Conservation (phyloP, 2,113 vertebrate species). For the Etheostoma cragini region DNA sequence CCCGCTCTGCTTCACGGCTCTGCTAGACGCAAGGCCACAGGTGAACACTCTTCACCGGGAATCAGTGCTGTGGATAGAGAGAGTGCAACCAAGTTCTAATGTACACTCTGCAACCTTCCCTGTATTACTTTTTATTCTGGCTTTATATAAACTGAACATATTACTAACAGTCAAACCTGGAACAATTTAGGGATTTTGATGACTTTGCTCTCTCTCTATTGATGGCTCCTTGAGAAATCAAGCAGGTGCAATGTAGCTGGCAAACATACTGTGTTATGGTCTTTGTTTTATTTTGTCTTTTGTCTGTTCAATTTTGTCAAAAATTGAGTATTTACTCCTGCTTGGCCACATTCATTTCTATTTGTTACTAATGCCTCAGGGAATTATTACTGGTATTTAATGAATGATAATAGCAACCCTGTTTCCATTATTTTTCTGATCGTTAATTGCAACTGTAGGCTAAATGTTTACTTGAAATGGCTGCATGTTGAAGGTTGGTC, state of each 20-base stretch:
- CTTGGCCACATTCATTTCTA: constrained; percentile 43
- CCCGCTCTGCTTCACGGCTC: constrained; percentile 92
- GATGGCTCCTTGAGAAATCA: constrained; percentile 50
- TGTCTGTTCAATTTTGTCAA: constrained; percentile 15
- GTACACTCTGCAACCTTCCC: not conserved
- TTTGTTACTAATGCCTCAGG: constrained; percentile 28
- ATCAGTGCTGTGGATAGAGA: constrained; percentile 74
- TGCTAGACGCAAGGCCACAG: constrained; percentile 96
- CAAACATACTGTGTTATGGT: constrained; percentile 86
- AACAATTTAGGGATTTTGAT: not conserved
- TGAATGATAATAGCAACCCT: not conserved
- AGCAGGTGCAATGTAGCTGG: constrained; percentile 92
- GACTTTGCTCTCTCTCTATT: constrained; percentile 68
- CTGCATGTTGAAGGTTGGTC: constrained; percentile 18
- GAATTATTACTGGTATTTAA: not conserved
- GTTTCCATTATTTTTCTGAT: not conserved
- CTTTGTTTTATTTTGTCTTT: constrained; percentile 19
- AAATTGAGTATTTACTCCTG: not conserved
- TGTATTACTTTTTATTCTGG: not conserved
- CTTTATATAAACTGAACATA: not conserved
- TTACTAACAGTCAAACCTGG: not conserved
- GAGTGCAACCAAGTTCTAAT: constrained; percentile 36
- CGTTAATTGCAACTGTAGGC: not conserved
- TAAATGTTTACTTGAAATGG: constrained; percentile 7
- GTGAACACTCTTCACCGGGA: constrained; percentile 86